Evolutionary conservation across 1,140 invertebrate genomes (phyloP).

Genomic region (Apocrypta bakeri): DNA sequence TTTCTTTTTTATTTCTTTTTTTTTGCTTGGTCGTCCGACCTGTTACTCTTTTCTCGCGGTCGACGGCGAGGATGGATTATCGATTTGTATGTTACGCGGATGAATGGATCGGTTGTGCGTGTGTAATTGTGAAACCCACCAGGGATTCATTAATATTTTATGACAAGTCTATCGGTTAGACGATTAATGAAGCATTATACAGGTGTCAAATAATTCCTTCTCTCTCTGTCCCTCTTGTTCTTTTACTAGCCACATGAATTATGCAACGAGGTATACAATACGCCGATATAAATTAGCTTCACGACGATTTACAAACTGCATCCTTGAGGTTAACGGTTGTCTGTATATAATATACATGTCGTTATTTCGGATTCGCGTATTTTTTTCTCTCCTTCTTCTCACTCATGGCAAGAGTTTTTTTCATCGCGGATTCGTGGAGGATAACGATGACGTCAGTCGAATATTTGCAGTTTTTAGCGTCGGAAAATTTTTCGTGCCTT

Average conservation of each 20-base stretch:
- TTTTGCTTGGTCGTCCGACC: no score
- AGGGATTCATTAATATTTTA: neutral
- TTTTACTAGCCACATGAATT: neutral
- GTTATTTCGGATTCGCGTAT: neutral
- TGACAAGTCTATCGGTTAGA: neutral
- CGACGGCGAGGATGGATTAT: neutral
- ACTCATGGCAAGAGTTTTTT: no score
- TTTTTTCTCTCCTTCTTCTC: neutral
- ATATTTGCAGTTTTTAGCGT: neutral
- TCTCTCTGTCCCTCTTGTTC: neutral
- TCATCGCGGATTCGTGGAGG: no score
- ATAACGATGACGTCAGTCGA: neutral
- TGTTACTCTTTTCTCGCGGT: neutral
- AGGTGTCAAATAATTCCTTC: constrained; percentile 2
- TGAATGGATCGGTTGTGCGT: neutral
- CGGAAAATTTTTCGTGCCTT: neutral
- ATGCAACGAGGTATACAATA: neutral
- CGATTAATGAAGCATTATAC: constrained; percentile 2
- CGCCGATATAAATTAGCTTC: constrained; percentile 1
- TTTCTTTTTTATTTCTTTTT: neutral
- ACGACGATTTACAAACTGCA: neutral
- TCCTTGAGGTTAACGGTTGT: neutral
- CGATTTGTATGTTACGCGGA: neutral
- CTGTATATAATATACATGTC: no score
- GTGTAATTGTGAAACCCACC: neutral